Percentiles rank a stretch among this genome's conserved stretches.
Conservation (phyloP, 2,888 invertebrate genomes). For the Hetaerina titia region DNA sequence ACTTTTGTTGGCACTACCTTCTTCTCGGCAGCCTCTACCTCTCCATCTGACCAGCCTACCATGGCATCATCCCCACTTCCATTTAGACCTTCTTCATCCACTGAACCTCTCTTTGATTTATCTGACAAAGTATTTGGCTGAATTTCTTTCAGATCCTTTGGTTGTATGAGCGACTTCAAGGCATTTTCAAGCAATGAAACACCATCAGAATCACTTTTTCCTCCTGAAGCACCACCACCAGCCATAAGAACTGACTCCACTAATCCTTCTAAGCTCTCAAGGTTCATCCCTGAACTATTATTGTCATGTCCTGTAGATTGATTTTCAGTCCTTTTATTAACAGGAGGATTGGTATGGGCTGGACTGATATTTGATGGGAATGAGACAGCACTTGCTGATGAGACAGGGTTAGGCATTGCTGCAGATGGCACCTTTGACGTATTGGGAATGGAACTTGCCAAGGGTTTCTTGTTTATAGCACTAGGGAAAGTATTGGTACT, state of each 20-base stretch:
- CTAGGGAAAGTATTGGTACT: conserved; percentile 12
- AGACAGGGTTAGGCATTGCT: not conserved
- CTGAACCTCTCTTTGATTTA: conserved; percentile 26
- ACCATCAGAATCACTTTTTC: conserved; percentile 50
- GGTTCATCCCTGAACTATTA: conserved; percentile 15
- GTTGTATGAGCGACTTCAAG: conserved; percentile 37
- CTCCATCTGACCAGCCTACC: conserved; percentile 80
- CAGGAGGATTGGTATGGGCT: conserved; percentile 2
- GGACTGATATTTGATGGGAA: conserved; percentile 40
- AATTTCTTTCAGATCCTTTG: conserved; percentile 35
- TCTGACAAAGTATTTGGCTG: conserved; percentile 5
- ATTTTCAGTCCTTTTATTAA: not conserved
- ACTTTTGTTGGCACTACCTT: conserved; percentile 66
- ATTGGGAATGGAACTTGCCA: conserved; percentile 34
- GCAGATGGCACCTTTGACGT: conserved; percentile 33
- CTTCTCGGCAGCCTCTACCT: conserved; percentile 70
- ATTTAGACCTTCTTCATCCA: conserved; percentile 45
- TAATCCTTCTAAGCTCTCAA: conserved; percentile 45
- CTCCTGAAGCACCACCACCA: not conserved
- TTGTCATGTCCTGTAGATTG: conserved; percentile 16
- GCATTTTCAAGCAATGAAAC: conserved; percentile 47
- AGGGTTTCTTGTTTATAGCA: not conserved
- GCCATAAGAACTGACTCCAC: conserved; percentile 47
- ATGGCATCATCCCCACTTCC: conserved; percentile 79
- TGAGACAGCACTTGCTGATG: conserved; percentile 3